Evolutionary conservation across 2,888 invertebrate genomes (phyloP), one percentile per base, ranked within the genome.

Genomic region (Andrena bucephala): DNA sequence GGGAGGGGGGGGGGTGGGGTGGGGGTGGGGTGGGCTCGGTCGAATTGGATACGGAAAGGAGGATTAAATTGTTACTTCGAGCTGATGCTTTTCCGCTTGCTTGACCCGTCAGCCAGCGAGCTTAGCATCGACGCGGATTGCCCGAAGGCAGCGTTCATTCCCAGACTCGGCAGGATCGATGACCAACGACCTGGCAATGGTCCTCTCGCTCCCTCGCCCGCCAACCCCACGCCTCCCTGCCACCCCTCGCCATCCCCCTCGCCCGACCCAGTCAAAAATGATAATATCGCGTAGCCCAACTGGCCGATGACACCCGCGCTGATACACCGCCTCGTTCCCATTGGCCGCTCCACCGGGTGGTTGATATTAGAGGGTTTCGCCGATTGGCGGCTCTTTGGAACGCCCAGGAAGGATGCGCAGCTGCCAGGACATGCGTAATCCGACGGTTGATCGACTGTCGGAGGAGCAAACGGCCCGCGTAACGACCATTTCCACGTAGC

Each of bases 391-490:
- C 74, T 67, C 83, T 84, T 85, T 77, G 92, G 89, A 90, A 93
- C 94, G 94, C 94, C 94, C 94, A 92, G 94, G 93, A 94, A 94
- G 94, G 94, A 94, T 94, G 94, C 92, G 93, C 93, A 91, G 92
- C 91, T 92, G 92, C 89, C 87, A 87, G 92, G 92, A 93, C 93
- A 92, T 93, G 92, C 92, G 93, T 93, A 93, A 91, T 92, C 91
- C 91, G 86, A 85, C 86, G 78, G 77, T 67, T 89, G 84, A 89
- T 89, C 89, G 89, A 89, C 89, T 84, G 83, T 83, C 74, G 69
- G 80, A 82, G 78, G 83, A 76, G 72, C 67, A 71, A 77, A 75
- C 65, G 73, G 2, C 16, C 72, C 77, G 75, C 77, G 74, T 80
- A 78, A 88, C 87, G 83, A 87, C 84, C 88, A 86, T 88, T 86